Conservation (phyloP, 2,888 invertebrate species). For the Stomorhina lunata region DNA sequence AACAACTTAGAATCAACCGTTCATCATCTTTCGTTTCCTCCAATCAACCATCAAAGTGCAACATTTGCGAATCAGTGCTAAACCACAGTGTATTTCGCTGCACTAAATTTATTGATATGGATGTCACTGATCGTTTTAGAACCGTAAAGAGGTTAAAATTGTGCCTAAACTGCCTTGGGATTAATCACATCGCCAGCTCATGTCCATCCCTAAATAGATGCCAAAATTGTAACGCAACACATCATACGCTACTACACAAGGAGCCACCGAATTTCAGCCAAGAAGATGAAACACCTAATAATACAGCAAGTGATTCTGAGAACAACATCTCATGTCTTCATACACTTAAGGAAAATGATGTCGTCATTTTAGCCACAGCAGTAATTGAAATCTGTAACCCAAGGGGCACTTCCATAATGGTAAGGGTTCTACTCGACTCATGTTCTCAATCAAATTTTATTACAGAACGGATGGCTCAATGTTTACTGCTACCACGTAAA, state of each 20-base stretch:
- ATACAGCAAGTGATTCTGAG: background rate
- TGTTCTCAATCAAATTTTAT: constrained; percentile 41
- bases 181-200: constrained; percentile 9
- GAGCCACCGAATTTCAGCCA: background rate
- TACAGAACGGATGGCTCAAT: constrained; percentile 41
- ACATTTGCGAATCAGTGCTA: background rate
- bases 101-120: constrained; percentile 19
- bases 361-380: constrained; percentile 35
- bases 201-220: constrained; percentile 8
- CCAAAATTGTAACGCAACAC: constrained; percentile 10
- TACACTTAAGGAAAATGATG: background rate
- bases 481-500: constrained; percentile 3
- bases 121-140: background rate
- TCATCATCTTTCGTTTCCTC: background rate
- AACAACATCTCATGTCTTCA: background rate
- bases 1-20: background rate
- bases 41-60: background rate
- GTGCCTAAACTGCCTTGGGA: constrained; percentile 9
- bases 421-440: constrained; percentile 36
- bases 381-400: constrained; percentile 2
- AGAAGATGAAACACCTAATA: background rate
- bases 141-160: background rate
- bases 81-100: constrained; percentile 10
- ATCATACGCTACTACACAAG: constrained; percentile 27
- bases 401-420: background rate